A percentile compares a stretch with the other conserved stretches of the same genome.
Evolutionary conservation across 2,797 vertebrate genomes (phyloP).

Genomic region (Octomys mimax): DNA sequence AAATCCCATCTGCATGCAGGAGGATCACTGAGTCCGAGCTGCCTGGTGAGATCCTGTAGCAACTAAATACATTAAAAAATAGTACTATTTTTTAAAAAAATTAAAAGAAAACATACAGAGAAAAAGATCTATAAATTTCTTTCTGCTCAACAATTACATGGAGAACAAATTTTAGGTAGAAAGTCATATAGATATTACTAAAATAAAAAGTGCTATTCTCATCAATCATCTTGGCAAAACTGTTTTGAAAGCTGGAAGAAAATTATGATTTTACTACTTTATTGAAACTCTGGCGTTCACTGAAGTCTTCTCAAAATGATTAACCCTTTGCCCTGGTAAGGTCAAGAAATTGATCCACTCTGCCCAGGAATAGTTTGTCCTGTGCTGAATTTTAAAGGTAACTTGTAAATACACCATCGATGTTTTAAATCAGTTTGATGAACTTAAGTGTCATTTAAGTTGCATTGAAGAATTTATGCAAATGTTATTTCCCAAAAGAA

Average conservation of each 20-base stretch:
- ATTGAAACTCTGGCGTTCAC: slow-evolving; percentile 3
- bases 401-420: neutral
- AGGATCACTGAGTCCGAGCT: too few species aligned
- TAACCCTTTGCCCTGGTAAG: neutral
- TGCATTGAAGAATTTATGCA: neutral
- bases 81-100: too few species aligned
- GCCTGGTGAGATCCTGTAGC: too few species aligned
- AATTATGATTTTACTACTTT: neutral
- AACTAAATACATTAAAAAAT: too few species aligned
- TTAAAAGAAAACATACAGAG: neutral
- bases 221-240: neutral
- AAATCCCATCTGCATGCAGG: too few species aligned
- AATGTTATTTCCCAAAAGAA: neutral
- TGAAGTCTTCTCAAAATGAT: slow-evolving; percentile 13
- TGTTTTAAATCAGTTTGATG: slow-evolving; percentile 58
- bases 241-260: slow-evolving; percentile 18
- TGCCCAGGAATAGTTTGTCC: neutral
- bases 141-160: neutral
- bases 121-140: neutral
- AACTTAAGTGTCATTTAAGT: neutral
- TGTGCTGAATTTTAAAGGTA: slow-evolving; percentile 20
- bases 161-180: slow-evolving; percentile 1
- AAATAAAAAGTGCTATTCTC: neutral
- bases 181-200: slow-evolving; percentile 1
- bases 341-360: slow-evolving; percentile 25